Conservation (phyloP, 2,888 invertebrate genomes). For the Agrotis clavis region DNA sequence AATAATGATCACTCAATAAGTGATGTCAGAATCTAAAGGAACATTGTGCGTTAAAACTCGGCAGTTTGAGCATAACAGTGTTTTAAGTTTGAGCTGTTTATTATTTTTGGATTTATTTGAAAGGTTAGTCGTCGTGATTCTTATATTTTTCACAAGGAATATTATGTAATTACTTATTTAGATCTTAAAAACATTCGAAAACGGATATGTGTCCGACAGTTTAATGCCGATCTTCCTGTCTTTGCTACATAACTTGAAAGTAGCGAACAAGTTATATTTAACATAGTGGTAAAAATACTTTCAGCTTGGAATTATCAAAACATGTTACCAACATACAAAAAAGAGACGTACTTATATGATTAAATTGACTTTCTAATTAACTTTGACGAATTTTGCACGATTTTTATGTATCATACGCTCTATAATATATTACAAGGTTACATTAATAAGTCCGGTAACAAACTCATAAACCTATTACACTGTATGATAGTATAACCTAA, state of each 20-base stretch:
- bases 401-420: conserved; percentile 37
- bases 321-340: background rate
- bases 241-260: background rate
- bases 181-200: no score
- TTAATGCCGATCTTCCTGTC: background rate
- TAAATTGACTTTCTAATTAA: conserved; percentile 46
- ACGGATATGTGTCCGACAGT: no score
- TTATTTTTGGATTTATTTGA: conserved; percentile 25
- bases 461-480: conserved; percentile 23
- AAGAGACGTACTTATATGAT: conserved; percentile 2
- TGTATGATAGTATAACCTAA: conserved; percentile 41
- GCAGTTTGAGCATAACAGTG: conserved; percentile 5
- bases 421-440: conserved; percentile 62
- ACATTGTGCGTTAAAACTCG: conserved; percentile 16
- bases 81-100: conserved; percentile 7
- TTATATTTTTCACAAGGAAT: background rate
- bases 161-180: no score
- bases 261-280: background rate
- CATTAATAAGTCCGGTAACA: conserved; percentile 52
- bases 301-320: background rate
- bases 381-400: conserved; percentile 24
- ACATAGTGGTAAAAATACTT: background rate
- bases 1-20: conserved; percentile 41
- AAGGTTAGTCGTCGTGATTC: conserved; percentile 27
- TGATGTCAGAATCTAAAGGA: conserved; percentile 44